A percentile compares a stretch with the other conserved stretches of the same genome.
Conservation (phyloP, 1,140 invertebrate species). For the Antheraea mylitta region DNA sequence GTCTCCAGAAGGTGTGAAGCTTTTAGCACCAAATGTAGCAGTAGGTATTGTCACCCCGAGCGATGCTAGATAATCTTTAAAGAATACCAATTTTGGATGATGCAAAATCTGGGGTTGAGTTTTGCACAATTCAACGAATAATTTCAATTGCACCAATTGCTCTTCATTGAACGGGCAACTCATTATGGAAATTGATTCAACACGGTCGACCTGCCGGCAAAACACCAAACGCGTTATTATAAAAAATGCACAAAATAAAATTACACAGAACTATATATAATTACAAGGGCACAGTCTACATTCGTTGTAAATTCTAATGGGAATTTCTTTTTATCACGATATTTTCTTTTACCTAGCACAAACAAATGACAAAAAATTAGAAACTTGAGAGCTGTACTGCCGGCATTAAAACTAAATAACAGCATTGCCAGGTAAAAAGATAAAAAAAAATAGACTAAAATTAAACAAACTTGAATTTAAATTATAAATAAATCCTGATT, state of each 20-base stretch:
- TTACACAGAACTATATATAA: too few species aligned
- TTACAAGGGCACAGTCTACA: too few species aligned
- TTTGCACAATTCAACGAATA: slow-evolving; percentile 86
- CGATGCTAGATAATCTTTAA: slow-evolving; percentile 88
- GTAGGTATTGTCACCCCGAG: slow-evolving; percentile 86
- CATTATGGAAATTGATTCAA: slow-evolving; percentile 68
- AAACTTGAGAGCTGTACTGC: background rate
- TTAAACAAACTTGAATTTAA: background rate
- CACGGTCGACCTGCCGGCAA: slow-evolving; percentile 38
- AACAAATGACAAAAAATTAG: slow-evolving; percentile 2
- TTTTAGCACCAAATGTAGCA: slow-evolving; percentile 63
- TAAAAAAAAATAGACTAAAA: background rate
- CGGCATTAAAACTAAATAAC: background rate
- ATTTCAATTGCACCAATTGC: slow-evolving; percentile 84
- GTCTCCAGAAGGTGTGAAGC: slow-evolving; percentile 48
- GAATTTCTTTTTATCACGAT: background rate
- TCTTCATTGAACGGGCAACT: slow-evolving; percentile 80
- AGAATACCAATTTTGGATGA: slow-evolving; percentile 86
- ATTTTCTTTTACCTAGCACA: background rate
- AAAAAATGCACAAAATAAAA: background rate
- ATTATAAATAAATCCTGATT: too few species aligned
- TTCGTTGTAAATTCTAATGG: too few species aligned
- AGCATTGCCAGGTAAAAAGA: background rate
- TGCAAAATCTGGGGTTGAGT: slow-evolving; percentile 87
- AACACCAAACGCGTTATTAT: slow-evolving; percentile 2